A percentile compares a stretch with the other conserved stretches of the same genome.
phyloP scores from a whole-genome alignment of 92 coral and sea anemone species.

The Phenganax subtilis region DNA sequence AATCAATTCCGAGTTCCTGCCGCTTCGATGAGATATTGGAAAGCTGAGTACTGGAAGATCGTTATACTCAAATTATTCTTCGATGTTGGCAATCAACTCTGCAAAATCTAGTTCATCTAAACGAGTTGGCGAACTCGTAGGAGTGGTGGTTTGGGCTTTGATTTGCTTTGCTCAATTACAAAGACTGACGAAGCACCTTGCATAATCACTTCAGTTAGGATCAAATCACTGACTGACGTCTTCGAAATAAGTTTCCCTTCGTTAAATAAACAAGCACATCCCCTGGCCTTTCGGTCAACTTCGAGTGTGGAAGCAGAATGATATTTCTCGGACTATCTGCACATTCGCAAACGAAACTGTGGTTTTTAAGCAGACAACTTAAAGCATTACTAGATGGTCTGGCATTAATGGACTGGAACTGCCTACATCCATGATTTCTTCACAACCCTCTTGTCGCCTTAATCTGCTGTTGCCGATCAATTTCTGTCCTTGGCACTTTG shows the following conservation, averaged over 20 bases:
- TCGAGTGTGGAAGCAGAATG: conserved; percentile 39
- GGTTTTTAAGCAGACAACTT: neutral
- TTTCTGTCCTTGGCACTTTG: conserved; percentile 45
- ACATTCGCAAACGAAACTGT: conserved; percentile 37
- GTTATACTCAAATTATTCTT: conserved; percentile 42
- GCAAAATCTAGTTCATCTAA: conserved; percentile 61
- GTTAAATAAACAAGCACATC: conserved; percentile 47
- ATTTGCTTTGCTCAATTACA: conserved; percentile 33
- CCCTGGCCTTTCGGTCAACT: conserved; percentile 41
- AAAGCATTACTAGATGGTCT: conserved; percentile 19
- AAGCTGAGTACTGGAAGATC: conserved; percentile 10
- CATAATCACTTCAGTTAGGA: conserved; percentile 57
- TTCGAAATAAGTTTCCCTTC: conserved; percentile 51
- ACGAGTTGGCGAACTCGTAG: conserved; percentile 32
- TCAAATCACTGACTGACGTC: conserved; percentile 53
- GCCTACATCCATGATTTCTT: conserved; percentile 26
- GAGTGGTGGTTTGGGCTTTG: conserved; percentile 22
- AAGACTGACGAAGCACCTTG: conserved; percentile 42
- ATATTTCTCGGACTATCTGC: conserved; percentile 8
- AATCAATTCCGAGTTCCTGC: conserved; percentile 6
- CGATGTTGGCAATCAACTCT: conserved; percentile 56
- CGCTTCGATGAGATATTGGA: neutral
- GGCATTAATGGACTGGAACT: conserved; percentile 37
- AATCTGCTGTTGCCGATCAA: conserved; percentile 35
- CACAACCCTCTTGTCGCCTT: conserved; percentile 32